These are phyloP conservation scores for Cremastinae sp. DNA, from an alignment of 2,888 invertebrate genomes.

Conservation along the genomic window DNA sequence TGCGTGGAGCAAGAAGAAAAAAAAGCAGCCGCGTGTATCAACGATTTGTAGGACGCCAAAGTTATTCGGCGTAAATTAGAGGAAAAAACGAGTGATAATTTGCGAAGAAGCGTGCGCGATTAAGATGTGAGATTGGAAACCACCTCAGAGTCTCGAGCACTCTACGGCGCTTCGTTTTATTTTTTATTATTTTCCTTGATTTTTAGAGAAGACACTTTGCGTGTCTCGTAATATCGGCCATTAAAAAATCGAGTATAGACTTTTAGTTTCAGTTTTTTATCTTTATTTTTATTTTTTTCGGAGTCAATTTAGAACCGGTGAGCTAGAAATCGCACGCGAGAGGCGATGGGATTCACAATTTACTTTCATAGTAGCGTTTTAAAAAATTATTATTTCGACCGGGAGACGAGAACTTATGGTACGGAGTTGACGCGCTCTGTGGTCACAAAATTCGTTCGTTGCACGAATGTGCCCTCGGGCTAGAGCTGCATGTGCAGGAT, in stretches of 20 bases:
- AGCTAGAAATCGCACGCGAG: conserved; percentile 69
- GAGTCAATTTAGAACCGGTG: conserved; percentile 29
- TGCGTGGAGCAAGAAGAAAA: conserved; percentile 6
- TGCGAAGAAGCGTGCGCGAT: conserved; percentile 68
- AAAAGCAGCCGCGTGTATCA: conserved; percentile 17
- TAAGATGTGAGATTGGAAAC: conserved; percentile 73
- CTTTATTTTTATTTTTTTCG: not conserved
- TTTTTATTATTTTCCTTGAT: conserved; percentile 17
- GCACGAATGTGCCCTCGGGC: conserved; percentile 52
- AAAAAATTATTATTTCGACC: not conserved
- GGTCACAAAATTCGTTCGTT: conserved; percentile 34
- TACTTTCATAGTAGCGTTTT: conserved; percentile 36
- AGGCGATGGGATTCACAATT: conserved; percentile 70
- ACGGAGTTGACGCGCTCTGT: conserved; percentile 25
- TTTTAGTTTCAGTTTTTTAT: not conserved
- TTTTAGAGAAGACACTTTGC: conserved; percentile 62
- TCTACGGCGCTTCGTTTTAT: not conserved
- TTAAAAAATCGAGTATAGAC: conserved; percentile 68
- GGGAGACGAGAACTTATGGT: not conserved
- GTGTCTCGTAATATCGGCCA: conserved; percentile 72
- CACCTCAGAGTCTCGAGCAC: conserved; percentile 58
- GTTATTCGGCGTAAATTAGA: conserved; percentile 60
- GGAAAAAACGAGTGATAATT: conserved; percentile 70
- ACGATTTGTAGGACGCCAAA: conserved; percentile 43
- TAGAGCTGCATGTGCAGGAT: conserved; percentile 39